These are phyloP conservation scores for Drosophila subsilvestris DNA, from an alignment of 2,888 invertebrate genomes.

Conservation along the genomic window DNA sequence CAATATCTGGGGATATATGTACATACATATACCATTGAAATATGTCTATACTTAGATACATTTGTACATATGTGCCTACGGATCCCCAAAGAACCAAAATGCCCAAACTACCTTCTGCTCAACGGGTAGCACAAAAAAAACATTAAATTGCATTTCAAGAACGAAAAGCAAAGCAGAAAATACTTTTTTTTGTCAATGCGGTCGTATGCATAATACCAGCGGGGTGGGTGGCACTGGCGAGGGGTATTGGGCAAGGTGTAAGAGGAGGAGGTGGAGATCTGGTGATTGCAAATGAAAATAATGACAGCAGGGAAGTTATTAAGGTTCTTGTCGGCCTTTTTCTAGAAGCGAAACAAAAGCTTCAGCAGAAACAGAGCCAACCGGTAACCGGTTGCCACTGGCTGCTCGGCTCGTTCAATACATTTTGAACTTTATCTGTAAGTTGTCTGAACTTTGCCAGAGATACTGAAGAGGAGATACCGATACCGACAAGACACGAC, in stretches of 20 bases:
- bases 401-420: background rate
- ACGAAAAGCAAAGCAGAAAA: constrained; percentile 27
- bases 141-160: constrained; percentile 14
- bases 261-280: no score
- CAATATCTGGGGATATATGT: no score
- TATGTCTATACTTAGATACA: no score
- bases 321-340: constrained; percentile 15
- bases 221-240: no score
- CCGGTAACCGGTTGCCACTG: background rate
- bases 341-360: background rate
- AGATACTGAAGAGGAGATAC: background rate
- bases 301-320: background rate
- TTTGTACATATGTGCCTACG: no score
- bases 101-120: background rate
- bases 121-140: constrained; percentile 8
- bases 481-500: constrained; percentile 2
- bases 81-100: background rate
- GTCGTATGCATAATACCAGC: background rate
- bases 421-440: constrained; percentile 27
- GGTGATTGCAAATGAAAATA: constrained; percentile 8
- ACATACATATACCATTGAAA: background rate
- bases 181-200: background rate
- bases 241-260: no score
- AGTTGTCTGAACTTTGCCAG: constrained; percentile 22
- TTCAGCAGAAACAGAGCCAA: constrained; percentile 2